These are phyloP conservation scores for Platycnemis pennipes DNA, from an alignment of 2,888 invertebrate species.

Conservation along the genomic window DNA sequence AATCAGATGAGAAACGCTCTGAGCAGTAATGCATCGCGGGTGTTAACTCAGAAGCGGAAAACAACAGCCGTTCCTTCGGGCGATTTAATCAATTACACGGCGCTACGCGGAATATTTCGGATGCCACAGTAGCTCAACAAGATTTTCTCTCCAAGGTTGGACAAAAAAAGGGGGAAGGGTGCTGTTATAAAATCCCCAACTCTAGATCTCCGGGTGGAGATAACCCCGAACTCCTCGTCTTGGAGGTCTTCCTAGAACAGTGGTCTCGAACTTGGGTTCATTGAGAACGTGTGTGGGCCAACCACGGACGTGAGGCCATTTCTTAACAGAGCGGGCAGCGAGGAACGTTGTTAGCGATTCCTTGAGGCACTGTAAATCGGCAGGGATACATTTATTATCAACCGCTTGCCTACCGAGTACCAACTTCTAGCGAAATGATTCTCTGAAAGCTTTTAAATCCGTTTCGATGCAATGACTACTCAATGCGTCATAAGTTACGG, in stretches of 20 bases:
- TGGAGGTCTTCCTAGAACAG: neutral
- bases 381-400: neutral
- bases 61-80: neutral
- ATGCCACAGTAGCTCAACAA: neutral
- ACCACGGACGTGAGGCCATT: neutral
- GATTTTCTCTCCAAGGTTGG: neutral
- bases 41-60: neutral
- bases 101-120: conserved; percentile 1
- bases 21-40: neutral
- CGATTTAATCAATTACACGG: conserved; percentile 18
- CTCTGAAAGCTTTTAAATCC: neutral
- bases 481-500: too few relatives aligned
- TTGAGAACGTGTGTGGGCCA: neutral
- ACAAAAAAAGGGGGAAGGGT: neutral
- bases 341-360: neutral
- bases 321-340: neutral
- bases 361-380: neutral
- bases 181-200: too few relatives aligned
- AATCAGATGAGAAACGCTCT: neutral
- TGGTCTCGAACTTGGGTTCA: neutral
- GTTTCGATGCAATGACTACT: neutral
- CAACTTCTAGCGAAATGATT: too few relatives aligned
- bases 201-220: too few relatives aligned
- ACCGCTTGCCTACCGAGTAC: too few relatives aligned
- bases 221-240: too few relatives aligned